phyloP scores from a whole-genome alignment of 2,113 vertebrate genomes.

The Tachysurus fulvidraco region DNA sequence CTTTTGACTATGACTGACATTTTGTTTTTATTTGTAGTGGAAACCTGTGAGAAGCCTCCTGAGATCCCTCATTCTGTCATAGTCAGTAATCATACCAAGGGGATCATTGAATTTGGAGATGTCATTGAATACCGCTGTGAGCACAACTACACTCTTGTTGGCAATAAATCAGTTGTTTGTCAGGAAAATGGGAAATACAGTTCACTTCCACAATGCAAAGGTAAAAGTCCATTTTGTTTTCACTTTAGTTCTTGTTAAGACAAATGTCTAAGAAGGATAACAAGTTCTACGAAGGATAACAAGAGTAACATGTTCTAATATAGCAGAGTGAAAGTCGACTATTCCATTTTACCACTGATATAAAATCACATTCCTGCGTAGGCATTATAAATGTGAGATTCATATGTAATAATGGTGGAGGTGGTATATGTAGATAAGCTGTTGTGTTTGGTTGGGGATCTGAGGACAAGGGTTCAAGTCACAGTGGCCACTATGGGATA shows the following conservation, averaged over 20 bases:
- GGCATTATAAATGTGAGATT: neutral
- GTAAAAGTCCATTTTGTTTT: constrained; percentile 53
- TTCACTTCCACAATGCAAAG: constrained; percentile 61
- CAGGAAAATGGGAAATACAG: constrained; percentile 44
- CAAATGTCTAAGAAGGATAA: neutral
- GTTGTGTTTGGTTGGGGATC: too few species aligned
- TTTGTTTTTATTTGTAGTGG: constrained; percentile 52
- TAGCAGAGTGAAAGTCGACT: neutral
- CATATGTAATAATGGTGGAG: too few species aligned
- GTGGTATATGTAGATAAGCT: too few species aligned
- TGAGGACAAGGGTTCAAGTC: too few species aligned
- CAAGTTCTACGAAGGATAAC: too few species aligned
- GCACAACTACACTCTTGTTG: constrained; percentile 52
- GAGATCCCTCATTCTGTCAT: constrained; percentile 44
- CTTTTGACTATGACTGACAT: neutral
- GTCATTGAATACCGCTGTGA: constrained; percentile 56
- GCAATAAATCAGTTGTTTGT: constrained; percentile 46
- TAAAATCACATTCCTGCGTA: neutral
- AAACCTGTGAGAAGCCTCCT: constrained; percentile 41
- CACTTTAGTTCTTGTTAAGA: neutral
- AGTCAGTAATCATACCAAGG: neutral
- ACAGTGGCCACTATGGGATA: too few species aligned
- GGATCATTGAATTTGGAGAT: constrained; percentile 24
- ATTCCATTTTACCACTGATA: neutral
- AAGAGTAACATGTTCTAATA: neutral